Percentiles rank a stretch among this genome's conserved stretches.
phyloP scores from a whole-genome alignment of 2,797 vertebrate genomes.

The Periparus ater region DNA sequence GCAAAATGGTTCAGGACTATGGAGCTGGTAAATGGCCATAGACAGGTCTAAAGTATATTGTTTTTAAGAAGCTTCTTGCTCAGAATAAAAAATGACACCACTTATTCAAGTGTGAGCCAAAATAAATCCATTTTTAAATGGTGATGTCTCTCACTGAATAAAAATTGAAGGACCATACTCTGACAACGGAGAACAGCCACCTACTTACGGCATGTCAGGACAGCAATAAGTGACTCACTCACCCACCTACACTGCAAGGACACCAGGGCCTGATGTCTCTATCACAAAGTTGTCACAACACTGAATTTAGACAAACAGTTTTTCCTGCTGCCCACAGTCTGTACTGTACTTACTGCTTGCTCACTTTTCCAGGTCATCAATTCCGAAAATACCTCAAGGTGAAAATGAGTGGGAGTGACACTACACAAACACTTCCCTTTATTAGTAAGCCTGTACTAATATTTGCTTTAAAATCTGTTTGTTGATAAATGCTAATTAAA shows the following conservation, averaged over 20 bases:
- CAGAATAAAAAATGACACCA: constrained; percentile 29
- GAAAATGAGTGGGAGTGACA: constrained; percentile 36
- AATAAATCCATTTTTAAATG: constrained; percentile 38
- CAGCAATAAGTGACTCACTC: constrained; percentile 52
- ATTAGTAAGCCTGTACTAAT: constrained; percentile 17
- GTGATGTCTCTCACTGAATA: constrained; percentile 22
- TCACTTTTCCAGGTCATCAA: constrained; percentile 55
- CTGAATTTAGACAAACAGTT: constrained; percentile 48
- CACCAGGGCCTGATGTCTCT: neutral
- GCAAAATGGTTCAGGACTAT: neutral
- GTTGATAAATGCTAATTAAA: constrained; percentile 45
- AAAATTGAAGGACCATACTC: constrained; percentile 25
- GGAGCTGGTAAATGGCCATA: neutral
- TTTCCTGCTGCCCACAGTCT: constrained; percentile 47
- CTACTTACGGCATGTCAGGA: constrained; percentile 39
- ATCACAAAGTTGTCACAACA: constrained; percentile 30
- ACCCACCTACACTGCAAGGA: constrained; percentile 30
- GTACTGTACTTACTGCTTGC: neutral
- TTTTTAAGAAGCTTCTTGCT: neutral
- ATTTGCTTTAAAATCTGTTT: constrained; percentile 31
- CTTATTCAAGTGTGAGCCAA: neutral
- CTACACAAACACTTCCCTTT: constrained; percentile 7
- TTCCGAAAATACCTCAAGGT: constrained; percentile 39
- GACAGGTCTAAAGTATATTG: neutral
- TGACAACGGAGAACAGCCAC: neutral